Conservation (phyloP, 2,888 invertebrate species). For the Drosophila rellima region DNA sequence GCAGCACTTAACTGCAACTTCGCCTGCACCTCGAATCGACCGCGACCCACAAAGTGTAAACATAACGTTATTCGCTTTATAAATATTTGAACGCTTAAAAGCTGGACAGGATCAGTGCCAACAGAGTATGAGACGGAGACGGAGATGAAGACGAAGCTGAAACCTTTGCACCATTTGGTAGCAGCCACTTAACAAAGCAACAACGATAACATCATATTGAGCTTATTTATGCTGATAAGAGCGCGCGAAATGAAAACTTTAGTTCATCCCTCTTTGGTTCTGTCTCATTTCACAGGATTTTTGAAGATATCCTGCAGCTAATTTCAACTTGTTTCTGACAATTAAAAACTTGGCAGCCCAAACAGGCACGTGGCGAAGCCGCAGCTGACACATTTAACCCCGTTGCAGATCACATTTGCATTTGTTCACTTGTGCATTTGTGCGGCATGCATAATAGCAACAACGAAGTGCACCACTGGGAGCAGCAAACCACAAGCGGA, state of each 20-base stretch:
- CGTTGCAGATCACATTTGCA: conserved; percentile 59
- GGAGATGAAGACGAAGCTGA: conserved; percentile 10
- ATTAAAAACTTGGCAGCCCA: conserved; percentile 45
- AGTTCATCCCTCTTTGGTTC: conserved; percentile 1
- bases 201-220: conserved; percentile 50
- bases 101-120: conserved; percentile 42
- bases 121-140: conserved; percentile 15
- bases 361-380: conserved; percentile 44
- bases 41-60: conserved; percentile 52
- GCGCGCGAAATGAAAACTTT: conserved; percentile 14
- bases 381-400: conserved; percentile 64
- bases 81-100: conserved; percentile 76
- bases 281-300: conserved; percentile 11
- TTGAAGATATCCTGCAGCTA: conserved; percentile 39
- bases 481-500: conserved; percentile 20
- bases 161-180: conserved; percentile 30
- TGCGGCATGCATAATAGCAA: conserved; percentile 31
- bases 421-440: conserved; percentile 53
- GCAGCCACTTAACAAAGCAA: conserved; percentile 45
- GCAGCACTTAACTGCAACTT: conserved; percentile 55
- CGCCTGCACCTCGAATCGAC: conserved; percentile 14
- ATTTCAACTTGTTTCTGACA: conserved; percentile 54
- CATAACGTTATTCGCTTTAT: conserved; percentile 68
- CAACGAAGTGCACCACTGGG: conserved; percentile 31
- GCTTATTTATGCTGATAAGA: conserved; percentile 41